Conservation (phyloP, 2,113 vertebrate genomes). For the Bubalus kerabau region DNA sequence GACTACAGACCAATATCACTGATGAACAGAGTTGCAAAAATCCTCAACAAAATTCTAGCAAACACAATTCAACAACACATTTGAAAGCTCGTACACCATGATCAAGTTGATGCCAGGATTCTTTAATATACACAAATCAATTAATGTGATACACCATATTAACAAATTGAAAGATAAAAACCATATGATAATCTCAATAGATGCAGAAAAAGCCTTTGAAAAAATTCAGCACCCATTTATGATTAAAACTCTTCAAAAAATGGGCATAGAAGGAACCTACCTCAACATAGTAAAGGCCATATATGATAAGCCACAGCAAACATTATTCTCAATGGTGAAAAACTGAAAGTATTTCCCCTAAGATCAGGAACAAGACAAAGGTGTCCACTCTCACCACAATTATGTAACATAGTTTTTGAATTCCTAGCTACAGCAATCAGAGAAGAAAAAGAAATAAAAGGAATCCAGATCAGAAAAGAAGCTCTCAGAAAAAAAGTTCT, state of each 20-base stretch:
- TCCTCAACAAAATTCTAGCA: background rate
- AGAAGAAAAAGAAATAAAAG: background rate
- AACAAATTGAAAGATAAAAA: background rate
- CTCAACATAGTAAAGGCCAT: background rate
- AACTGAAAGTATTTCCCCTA: background rate
- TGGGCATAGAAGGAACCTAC: background rate
- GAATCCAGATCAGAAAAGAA: background rate
- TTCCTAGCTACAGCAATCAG: background rate
- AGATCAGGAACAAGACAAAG: background rate
- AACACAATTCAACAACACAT: background rate
- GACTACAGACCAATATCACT: background rate
- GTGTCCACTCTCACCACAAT: background rate
- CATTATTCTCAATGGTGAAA: background rate
- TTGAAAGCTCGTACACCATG: background rate
- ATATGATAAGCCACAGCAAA: background rate
- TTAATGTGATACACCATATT: background rate
- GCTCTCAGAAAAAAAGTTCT: background rate
- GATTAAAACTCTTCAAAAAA: background rate
- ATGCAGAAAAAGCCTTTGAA: background rate
- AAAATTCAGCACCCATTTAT: background rate
- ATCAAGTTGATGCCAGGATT: background rate
- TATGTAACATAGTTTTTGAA: background rate
- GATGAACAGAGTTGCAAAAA: background rate
- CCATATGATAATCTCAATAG: background rate
- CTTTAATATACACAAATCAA: background rate